Percentiles rank a stretch among this genome's conserved stretches.
These are phyloP conservation scores for Acridotheres tristis DNA, from an alignment of 2,797 vertebrate genomes.

Conservation along the genomic window DNA sequence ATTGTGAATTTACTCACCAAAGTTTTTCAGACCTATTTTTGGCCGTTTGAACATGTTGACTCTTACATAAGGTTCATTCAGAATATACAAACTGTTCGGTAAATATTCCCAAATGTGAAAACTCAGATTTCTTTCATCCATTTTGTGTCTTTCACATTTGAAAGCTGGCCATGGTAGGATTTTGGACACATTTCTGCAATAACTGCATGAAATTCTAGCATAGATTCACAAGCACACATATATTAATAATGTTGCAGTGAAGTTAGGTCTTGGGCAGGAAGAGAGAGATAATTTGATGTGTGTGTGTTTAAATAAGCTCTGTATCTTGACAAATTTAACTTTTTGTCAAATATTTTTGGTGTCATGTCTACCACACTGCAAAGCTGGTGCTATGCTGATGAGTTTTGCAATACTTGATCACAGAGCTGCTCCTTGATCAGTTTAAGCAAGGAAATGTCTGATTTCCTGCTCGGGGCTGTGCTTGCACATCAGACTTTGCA, in stretches of 20 bases:
- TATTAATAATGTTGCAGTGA: background rate
- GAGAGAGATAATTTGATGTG: background rate
- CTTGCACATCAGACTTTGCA: background rate
- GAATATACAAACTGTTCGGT: slow-evolving; percentile 63
- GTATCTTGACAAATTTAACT: background rate
- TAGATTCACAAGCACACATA: background rate
- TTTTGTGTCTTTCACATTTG: slow-evolving; percentile 58
- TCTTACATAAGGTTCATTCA: slow-evolving; percentile 70
- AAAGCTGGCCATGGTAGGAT: background rate
- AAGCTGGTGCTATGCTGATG: background rate
- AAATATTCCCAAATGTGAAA: slow-evolving; percentile 67
- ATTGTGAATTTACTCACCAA: slow-evolving; percentile 21
- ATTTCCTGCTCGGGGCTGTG: background rate
- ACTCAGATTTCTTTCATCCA: slow-evolving; percentile 49
- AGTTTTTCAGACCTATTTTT: slow-evolving; percentile 66
- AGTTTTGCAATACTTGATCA: background rate
- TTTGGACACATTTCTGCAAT: background rate
- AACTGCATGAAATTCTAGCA: background rate
- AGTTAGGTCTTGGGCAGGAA: background rate
- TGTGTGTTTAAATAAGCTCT: background rate
- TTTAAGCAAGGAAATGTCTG: background rate
- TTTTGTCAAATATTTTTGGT: too few species aligned
- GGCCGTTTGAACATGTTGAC: slow-evolving; percentile 67
- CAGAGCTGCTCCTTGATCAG: rapidly evolving
- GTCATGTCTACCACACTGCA: background rate